These are phyloP conservation scores for Serripes groenlandicus DNA, from an alignment of 2,888 invertebrate species.

Conservation along the genomic window DNA sequence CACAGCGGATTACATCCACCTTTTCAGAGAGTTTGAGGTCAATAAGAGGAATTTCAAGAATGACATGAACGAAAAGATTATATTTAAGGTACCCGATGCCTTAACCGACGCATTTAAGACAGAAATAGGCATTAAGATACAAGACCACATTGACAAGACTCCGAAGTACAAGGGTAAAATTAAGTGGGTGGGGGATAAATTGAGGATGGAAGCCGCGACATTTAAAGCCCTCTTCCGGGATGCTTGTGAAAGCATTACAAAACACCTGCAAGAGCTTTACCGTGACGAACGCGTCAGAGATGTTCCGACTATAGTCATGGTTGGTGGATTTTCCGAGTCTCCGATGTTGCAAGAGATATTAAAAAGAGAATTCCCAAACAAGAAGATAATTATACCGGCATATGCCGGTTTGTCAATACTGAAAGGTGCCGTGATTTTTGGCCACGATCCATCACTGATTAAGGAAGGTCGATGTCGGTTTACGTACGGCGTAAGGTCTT, in stretches of 20 bases:
- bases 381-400: constrained; percentile 61
- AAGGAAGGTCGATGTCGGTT: constrained; percentile 50
- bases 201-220: constrained; percentile 45
- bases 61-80: constrained; percentile 17
- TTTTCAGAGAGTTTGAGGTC: constrained; percentile 34
- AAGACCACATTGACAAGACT: constrained; percentile 6
- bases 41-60: constrained; percentile 29
- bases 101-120: constrained; percentile 21
- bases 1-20: constrained; percentile 12
- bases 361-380: constrained; percentile 43
- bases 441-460: constrained; percentile 62
- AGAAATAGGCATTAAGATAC: neutral
- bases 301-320: constrained; percentile 65
- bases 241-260: constrained; percentile 50
- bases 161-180: constrained; percentile 38
- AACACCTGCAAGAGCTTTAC: constrained; percentile 54
- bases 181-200: constrained; percentile 41
- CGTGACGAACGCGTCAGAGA: constrained; percentile 31
- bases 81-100: constrained; percentile 11
- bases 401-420: constrained; percentile 66
- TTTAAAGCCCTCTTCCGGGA: constrained; percentile 51
- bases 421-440: constrained; percentile 69
- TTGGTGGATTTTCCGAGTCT: constrained; percentile 71
- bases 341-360: constrained; percentile 56
- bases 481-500: constrained; percentile 62